Evolutionary conservation across 2,888 invertebrate species (phyloP), one percentile per base, ranked within the genome.

Genomic region (Sepiola atlantica): DNA sequence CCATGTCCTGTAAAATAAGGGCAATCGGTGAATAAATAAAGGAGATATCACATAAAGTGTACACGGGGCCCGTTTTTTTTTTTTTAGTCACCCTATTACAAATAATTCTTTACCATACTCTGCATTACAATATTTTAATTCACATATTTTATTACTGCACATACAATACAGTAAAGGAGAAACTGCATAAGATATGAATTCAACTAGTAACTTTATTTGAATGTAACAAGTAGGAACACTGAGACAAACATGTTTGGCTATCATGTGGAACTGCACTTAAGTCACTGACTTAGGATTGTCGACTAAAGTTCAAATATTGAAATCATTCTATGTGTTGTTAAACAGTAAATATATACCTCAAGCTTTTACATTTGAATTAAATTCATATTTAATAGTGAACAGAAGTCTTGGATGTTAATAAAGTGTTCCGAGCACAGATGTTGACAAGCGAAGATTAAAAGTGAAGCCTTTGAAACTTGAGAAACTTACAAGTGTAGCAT

Each of bases 301-400:
- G n/a, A n/a, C 77, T 77, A n/a, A n/a, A n/a, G n/a, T 77, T 77
- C 77, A n/a, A n/a, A n/a, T 77, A 77, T 77, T 77, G 77, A 77
- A n/a, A 77, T 77, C 77, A n/a, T n/a, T 77, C 32, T 77, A n/a
- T n/a, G 32, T 77, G n/a, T 77, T 14, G 16, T 77, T 77, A n/a
- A 77, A n/a, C 77, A 32, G 12, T n/a, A 18, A 14, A 77, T n/a
- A n/a, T 32, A n/a, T 77, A 77, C 32, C 77, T 77, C 16, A 32
- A 77, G 77, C 0, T 14, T 45, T n/a, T n/a, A n/a, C 18, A 77
- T 77, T 16, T 16, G 16, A n/a, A 77, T 77, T 77, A 16, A 77
- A 32, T 77, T n/a, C 14, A n/a, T 77, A 77, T 77, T 77, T 45
- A 45, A 18, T 77, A 14, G 16, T n/a, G 12, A 18, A 77, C 32